Percentiles rank a stretch among this genome's conserved stretches.
phyloP scores from a whole-genome alignment of 2,113 vertebrate genomes.

The Apodemus sylvaticus region DNA sequence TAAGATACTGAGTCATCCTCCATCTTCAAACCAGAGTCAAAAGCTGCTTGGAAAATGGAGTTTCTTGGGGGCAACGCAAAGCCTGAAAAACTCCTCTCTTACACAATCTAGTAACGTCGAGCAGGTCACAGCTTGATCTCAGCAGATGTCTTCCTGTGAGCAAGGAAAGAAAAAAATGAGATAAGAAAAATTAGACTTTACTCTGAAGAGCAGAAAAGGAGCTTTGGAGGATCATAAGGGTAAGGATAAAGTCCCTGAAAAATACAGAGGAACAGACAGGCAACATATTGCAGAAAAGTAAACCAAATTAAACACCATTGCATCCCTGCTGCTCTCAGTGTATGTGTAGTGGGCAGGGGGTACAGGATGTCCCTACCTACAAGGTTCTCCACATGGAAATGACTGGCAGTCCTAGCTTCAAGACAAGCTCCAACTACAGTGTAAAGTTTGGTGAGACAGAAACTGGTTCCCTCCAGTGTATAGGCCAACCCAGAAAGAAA shows the following conservation, averaged over 20 bases:
- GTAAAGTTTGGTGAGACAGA: neutral
- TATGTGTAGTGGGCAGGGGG: too few species aligned
- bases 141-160: neutral
- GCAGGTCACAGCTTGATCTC: neutral
- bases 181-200: neutral
- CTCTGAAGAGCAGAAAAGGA: neutral
- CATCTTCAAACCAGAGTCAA: neutral
- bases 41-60: neutral
- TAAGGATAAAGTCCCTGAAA: neutral
- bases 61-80: neutral
- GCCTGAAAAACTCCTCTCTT: neutral
- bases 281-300: neutral
- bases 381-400: neutral
- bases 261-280: neutral
- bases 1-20: neutral
- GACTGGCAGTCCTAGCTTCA: neutral
- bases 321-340: neutral
- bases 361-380: neutral
- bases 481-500: neutral
- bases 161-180: neutral
- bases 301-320: neutral
- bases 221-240: neutral
- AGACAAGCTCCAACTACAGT: neutral
- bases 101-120: neutral
- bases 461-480: neutral